Base-by-base conservation (phyloP, 1,140 invertebrate genomes). In the Patella vulgata region DNA sequence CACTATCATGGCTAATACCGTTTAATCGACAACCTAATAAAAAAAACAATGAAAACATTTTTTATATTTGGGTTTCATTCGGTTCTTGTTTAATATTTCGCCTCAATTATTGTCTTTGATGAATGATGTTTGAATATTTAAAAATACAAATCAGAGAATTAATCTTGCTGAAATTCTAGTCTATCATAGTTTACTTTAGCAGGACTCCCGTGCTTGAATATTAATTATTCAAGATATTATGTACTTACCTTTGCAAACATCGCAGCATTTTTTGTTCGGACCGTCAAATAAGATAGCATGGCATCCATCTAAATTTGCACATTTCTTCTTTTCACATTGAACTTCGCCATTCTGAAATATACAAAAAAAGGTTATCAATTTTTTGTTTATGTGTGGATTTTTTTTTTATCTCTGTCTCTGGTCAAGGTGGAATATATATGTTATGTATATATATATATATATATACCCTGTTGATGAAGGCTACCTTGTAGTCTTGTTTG, bases 21-120 rank as follows among this genome's bases (percentile, higher is more conserved):
- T 91, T 89, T 74, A 89, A 89, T 50, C 88, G 85, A 82, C 93
- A 95, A 19, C 92, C 92, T 92, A 21, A 5, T 23, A 40, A 40
- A 39, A 42, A 23, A 47, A 27, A 46, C 23, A 21, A 3, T 14
- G 19, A 19, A 53, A 1, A 4, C 1, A 53, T 12, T n/a, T 28
- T 47, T 0, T 6, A 1, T 19, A 25, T 5, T 21, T 25, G 23
- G 27, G 25, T 6, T 23, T 17, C 17, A 23, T 27, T 11, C 12
- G 50, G 17, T 43, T 3, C 17, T 3, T 0, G 23, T 43, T 25
- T 3, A 19, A 48, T 36, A 19, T 27, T 4, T 31, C 6, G 17
- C 5, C 14, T 1, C n/a, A 0, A 28, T 8, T 19, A 27, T 33
- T 17, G 44, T 14, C 23, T 0, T 19, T 50, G 5, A 2, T 17